Base-by-base conservation (phyloP, 2,888 invertebrate genomes). In the Drosophila subsilvestris region DNA sequence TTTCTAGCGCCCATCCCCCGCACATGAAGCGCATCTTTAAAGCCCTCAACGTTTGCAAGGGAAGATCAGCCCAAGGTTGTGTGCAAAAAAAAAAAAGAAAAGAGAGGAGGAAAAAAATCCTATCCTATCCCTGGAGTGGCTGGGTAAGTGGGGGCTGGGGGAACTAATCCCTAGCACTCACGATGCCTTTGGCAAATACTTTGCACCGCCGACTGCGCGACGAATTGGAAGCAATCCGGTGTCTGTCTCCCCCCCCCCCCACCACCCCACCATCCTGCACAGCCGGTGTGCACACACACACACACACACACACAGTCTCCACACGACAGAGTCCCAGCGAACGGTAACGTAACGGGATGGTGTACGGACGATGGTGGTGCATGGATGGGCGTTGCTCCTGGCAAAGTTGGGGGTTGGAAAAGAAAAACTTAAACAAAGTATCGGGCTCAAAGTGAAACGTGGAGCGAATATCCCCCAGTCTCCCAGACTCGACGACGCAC, bases 141-240 rank as follows among this genome's bases (percentile, higher is more conserved):
- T 51, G 51, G 29, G 44, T 29, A 54, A 54, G 62, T 66, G 65
- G 60, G 27, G 70, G 17, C 37, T 49, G 47, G 56, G 53, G 73
- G 57, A 74, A 71, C 88, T 88, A 88, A 84, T 87, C 89, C 88
- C 75, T 78, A 81, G 87, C 85, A 79, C 79, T 85, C 76, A 75
- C 74, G 86, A 78, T 83, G 83, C 83, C 88, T 82, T 86, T 88
- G 83, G 83, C 83, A 83, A 83, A 83, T 88, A 83, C 83, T 83
- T 88, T 80, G 88, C 86, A 88, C 83, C 81, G 86, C 79, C 84
- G 80, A 86, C 87, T 87, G 86, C 87, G 88, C 88, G 88, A 88
- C 88, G 88, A 88, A 88, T 89, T 87, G 88, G 88, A 88, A 88
- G 86, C 88, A 89, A 88, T 89, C 88, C 79, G 74, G 85, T 87